Evolutionary conservation across 2,888 invertebrate species (phyloP), one percentile per base, ranked within the genome.

Genomic region (Malacosoma neustria): DNA sequence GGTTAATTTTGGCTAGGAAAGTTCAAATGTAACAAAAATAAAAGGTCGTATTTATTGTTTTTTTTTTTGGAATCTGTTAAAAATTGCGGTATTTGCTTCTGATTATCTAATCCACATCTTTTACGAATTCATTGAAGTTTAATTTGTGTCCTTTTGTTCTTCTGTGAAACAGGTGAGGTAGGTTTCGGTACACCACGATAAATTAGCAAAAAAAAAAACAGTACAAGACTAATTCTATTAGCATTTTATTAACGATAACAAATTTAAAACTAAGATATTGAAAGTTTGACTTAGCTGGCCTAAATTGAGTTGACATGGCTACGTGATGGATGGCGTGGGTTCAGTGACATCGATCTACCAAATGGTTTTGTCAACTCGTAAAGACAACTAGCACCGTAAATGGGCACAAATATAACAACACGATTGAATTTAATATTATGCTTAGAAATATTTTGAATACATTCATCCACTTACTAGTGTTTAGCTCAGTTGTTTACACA

Each of bases 201-300:
- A 68, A 74, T 73, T 68, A 66, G 70, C 68, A 60, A 63, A 65
- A 66, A 70, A 67, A 60, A 63, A 65, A 72, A 72, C 68, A 68
- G 74, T 64, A 65, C 70, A 69, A 63, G 71, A 71, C 71, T 66
- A 64, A 69, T 60, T 55, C 41, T 51, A 77, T 77, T 77, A 70
- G 63, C 74, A 73, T 79, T 76, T 77, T 75, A 77, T 75, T 71
- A 72, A 74, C 71, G 70, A 53, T n/a, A n/a, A n/a, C n/a, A n/a
- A n/a, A n/a, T n/a, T 61, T 69, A 62, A 64, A 63, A 62, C 50
- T 62, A 54, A 69, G 61, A 61, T 65, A 60, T 74, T 62, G 71
- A 76, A 76, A 77, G 75, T 72, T 61, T 64, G 57, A 62, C 62
- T 61, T 69, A 59, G 61, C 54, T 51, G 51, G 54, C 43, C 40